Conservation (phyloP, 2,797 vertebrate species). For the Semaprochilodus insignis region DNA sequence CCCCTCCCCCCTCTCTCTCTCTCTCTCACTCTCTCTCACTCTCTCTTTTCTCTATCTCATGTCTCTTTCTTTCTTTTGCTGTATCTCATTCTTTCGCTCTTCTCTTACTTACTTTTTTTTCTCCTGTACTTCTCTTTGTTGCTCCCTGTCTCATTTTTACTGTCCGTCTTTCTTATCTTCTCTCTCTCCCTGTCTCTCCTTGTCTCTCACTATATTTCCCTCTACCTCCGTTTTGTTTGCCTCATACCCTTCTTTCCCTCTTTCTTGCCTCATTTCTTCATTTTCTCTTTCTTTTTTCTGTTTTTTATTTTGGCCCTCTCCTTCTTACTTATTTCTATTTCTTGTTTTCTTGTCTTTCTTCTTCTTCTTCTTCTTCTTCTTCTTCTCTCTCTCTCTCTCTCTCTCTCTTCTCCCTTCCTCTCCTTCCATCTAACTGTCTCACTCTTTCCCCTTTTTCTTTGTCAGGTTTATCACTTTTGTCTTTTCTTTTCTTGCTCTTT, state of each 20-base stretch:
- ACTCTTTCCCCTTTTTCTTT: too few species aligned
- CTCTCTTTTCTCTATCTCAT: neutral
- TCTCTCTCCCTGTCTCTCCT: constrained; percentile 19
- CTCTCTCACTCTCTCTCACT: too few species aligned
- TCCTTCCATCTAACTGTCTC: neutral
- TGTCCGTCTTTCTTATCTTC: constrained; percentile 27
- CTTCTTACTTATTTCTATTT: neutral
- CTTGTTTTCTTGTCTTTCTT: neutral
- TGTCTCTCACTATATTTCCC: constrained; percentile 16
- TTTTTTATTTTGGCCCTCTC: neutral
- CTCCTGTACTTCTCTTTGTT: neutral
- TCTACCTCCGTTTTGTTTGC: constrained; percentile 12
- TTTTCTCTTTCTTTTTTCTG: neutral
- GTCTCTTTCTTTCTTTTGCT: neutral
- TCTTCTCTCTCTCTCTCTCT: neutral
- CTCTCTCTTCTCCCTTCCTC: neutral
- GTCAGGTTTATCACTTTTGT: too few species aligned
- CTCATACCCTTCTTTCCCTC: neutral
- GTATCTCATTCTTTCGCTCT: constrained; percentile 46
- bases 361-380: constrained; percentile 47
- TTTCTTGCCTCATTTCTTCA: neutral
- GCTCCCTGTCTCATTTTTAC: constrained; percentile 35
- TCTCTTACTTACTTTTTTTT: constrained; percentile 32
- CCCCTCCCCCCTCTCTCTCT: constrained; percentile 11
- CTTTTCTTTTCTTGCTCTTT: too few species aligned